These are phyloP conservation scores for Tachina fera DNA, from an alignment of 2,888 invertebrate species.

Conservation along the genomic window DNA sequence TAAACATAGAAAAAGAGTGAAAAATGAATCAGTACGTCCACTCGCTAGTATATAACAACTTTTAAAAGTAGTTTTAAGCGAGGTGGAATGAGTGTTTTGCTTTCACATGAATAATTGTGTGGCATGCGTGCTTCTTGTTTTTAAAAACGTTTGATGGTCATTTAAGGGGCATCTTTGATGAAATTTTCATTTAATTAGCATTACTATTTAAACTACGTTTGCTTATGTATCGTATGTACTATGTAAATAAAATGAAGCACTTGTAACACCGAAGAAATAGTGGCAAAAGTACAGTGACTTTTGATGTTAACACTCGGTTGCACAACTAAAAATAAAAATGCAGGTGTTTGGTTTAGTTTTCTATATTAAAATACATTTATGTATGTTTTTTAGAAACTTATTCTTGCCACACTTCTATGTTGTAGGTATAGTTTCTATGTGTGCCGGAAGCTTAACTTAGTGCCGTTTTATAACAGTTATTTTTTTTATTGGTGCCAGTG, in stretches of 20 bases:
- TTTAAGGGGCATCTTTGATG: slow-evolving; percentile 53
- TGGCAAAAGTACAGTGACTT: slow-evolving; percentile 49
- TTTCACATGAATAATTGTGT: slow-evolving; percentile 39
- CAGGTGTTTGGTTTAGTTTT: slow-evolving; percentile 34
- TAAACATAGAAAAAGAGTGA: background rate
- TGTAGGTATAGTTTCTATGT: background rate
- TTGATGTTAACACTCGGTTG: slow-evolving; percentile 54
- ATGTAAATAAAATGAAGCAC: background rate
- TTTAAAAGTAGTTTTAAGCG: slow-evolving; percentile 54
- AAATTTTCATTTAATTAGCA: slow-evolving; percentile 55
- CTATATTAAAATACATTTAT: background rate
- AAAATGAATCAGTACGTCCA: background rate
- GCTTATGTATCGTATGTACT: background rate
- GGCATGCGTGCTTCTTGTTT: slow-evolving; percentile 11
- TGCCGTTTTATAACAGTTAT: background rate
- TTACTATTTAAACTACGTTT: slow-evolving; percentile 13
- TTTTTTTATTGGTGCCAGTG: background rate
- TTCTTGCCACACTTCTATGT: slow-evolving; percentile 36
- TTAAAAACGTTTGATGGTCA: slow-evolving; percentile 50
- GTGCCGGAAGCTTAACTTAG: slow-evolving; percentile 31
- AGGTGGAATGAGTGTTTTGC: slow-evolving; percentile 39
- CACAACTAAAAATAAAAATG: slow-evolving; percentile 25
- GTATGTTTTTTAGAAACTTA: background rate
- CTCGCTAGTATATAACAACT: background rate
- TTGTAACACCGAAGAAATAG: slow-evolving; percentile 18